phyloP scores from a whole-genome alignment of 2,113 vertebrate genomes.

The Heloderma charlesbogerti region DNA sequence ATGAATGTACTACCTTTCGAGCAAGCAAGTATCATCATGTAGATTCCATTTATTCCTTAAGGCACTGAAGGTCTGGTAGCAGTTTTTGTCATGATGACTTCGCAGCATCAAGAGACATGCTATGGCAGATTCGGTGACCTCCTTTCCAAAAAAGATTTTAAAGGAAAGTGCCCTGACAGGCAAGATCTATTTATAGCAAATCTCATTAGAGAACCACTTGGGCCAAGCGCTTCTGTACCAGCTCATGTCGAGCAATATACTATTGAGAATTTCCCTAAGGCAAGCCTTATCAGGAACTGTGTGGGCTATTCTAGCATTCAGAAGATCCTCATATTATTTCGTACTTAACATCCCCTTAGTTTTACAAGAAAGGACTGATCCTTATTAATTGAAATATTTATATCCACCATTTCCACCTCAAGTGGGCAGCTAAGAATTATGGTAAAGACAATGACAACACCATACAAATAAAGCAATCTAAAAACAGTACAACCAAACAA shows the following conservation, averaged over 20 bases:
- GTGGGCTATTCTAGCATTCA: not conserved
- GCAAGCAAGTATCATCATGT: not conserved
- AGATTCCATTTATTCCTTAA: not conserved
- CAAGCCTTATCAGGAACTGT: not conserved
- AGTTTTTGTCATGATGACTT: slow-evolving; percentile 5
- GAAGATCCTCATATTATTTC: not conserved
- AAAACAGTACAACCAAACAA: not conserved
- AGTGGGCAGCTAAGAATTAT: not conserved
- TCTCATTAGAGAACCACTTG: slow-evolving; percentile 16
- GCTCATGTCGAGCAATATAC: not conserved
- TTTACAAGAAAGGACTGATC: not conserved
- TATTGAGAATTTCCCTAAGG: slow-evolving; percentile 1
- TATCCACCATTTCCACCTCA: not conserved
- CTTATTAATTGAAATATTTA: not conserved
- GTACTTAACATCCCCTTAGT: not conserved
- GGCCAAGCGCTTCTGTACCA: not conserved
- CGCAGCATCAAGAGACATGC: not conserved
- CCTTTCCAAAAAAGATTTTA: slow-evolving; percentile 2
- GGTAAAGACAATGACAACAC: not conserved
- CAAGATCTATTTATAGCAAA: slow-evolving; percentile 29
- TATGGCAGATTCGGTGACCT: not conserved
- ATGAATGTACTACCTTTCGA: not conserved
- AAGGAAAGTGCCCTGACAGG: not conserved
- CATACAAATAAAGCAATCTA: not conserved
- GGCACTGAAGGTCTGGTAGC: not conserved